Evolutionary conservation across 1,140 invertebrate genomes (phyloP).

Genomic region (Drosophila parabipectinata): DNA sequence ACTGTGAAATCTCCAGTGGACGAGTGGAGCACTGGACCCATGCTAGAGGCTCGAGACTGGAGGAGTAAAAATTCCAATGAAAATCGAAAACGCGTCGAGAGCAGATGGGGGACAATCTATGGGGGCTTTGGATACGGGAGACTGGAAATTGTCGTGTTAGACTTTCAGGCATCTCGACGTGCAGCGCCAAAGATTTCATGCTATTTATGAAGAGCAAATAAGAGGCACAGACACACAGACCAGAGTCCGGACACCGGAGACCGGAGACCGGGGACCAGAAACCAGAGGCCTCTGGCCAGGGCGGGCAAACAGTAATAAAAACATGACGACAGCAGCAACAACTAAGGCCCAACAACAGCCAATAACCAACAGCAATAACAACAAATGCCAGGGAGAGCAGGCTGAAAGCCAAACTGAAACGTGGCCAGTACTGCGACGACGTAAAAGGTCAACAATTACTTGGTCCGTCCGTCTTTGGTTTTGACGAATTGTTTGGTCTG

Average conservation of each 20-base stretch:
- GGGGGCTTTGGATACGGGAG: constrained; percentile 50
- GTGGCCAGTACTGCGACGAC: constrained; percentile 60
- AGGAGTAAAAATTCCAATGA: constrained; percentile 66
- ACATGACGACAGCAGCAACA: constrained; percentile 68
- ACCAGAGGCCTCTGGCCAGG: constrained; percentile 55
- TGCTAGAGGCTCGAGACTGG: too few species aligned
- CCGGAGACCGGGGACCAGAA: constrained; percentile 1
- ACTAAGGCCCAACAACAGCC: constrained; percentile 2
- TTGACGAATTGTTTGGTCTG: constrained; percentile 80
- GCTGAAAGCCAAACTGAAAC: constrained; percentile 61
- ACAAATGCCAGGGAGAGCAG: constrained; percentile 20
- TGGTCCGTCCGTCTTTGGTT: constrained; percentile 53
- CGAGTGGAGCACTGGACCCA: not conserved
- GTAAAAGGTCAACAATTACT: constrained; percentile 83
- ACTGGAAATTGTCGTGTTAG: constrained; percentile 75
- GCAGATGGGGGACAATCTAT: constrained; percentile 28
- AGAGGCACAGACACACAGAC: constrained; percentile 28
- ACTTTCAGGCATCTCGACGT: constrained; percentile 79
- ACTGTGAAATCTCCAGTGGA: constrained; percentile 45
- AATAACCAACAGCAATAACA: constrained; percentile 28
- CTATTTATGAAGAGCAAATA: constrained; percentile 81
- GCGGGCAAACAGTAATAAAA: constrained; percentile 80
- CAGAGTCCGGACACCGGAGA: not conserved
- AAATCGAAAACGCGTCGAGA: constrained; percentile 67
- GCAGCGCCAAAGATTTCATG: constrained; percentile 77